A percentile compares a stretch with the other conserved stretches of the same genome.
Conservation (phyloP, 2,113 vertebrate species). For the Aphelocoma coerulescens region DNA sequence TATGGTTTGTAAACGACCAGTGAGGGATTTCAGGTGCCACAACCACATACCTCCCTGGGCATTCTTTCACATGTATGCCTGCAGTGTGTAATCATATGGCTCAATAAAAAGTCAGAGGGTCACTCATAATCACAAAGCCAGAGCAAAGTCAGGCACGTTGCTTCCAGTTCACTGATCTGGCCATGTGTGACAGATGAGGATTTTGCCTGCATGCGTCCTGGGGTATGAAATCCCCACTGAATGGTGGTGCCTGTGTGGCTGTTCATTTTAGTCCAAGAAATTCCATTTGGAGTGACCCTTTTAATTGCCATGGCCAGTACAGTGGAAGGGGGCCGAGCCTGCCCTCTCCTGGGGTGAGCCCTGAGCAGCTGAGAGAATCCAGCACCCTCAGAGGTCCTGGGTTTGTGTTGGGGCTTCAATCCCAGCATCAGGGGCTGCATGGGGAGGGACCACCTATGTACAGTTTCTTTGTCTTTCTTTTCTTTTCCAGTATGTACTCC, state of each 20-base stretch:
- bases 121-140: conserved; percentile 6
- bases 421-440: neutral
- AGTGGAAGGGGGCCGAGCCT: neutral
- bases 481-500: neutral
- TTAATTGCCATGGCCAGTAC: neutral
- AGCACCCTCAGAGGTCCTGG: neutral
- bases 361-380: neutral
- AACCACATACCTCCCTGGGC: neutral
- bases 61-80: conserved; percentile 22
- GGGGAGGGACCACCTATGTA: fast-evolving
- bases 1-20: neutral
- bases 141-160: neutral
- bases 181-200: conserved; percentile 3
- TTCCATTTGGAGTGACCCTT: neutral
- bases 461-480: neutral
- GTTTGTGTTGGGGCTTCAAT: neutral
- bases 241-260: neutral
- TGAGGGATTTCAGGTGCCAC: conserved; percentile 8
- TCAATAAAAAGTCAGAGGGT: conserved; percentile 21
- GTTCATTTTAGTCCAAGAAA: neutral
- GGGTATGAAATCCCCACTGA: conserved; percentile 13
- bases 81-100: neutral
- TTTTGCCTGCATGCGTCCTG: neutral
- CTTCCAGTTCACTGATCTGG: conserved; percentile 16
- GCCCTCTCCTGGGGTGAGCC: neutral